Conservation (phyloP, 2,888 invertebrate genomes). For the Gisinianus flammeolus region DNA sequence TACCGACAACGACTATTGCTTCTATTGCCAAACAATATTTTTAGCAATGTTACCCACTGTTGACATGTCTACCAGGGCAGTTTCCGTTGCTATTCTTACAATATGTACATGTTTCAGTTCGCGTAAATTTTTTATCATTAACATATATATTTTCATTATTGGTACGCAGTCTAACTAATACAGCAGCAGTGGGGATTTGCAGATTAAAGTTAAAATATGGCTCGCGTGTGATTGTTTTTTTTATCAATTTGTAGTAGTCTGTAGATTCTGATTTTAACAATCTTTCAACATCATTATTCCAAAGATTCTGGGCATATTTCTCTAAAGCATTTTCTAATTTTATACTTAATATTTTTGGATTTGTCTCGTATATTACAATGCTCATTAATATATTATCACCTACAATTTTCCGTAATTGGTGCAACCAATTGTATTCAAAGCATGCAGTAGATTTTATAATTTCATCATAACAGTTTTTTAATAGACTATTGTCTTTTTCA, state of each 20-base stretch:
- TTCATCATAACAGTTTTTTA: background rate
- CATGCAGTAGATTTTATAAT: background rate
- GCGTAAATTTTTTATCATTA: background rate
- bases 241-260: background rate
- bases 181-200: background rate
- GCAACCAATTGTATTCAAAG: background rate
- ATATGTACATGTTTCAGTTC: background rate
- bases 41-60: too few species aligned
- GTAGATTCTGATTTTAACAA: background rate
- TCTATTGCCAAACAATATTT: too few species aligned
- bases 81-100: too few species aligned
- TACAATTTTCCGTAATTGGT: background rate
- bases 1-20: too few species aligned
- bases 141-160: background rate
- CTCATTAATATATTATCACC: background rate
- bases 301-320: too few species aligned
- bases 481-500: background rate
- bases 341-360: background rate
- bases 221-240: background rate
- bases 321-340: background rate
- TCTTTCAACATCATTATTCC: background rate
- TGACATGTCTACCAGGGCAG: too few species aligned
- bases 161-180: background rate
- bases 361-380: background rate
- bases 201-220: background rate